phyloP scores from a whole-genome alignment of 2,113 vertebrate species.

The Saguinus imperator region DNA sequence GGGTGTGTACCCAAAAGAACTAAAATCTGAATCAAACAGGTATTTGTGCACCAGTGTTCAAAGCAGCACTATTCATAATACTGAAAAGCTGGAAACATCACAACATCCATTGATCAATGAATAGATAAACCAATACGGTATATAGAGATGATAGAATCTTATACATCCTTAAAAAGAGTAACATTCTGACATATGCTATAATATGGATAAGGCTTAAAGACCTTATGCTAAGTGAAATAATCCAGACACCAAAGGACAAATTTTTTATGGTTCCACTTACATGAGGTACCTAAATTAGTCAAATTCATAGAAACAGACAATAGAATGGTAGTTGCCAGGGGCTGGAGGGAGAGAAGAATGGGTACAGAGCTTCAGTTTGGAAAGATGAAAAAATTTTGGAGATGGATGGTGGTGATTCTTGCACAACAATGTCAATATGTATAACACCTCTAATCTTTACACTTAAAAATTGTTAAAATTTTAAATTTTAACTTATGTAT shows the following conservation, averaged over 20 bases:
- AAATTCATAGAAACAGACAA: neutral
- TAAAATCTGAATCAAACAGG: neutral
- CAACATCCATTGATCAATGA: neutral
- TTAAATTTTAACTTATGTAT: neutral
- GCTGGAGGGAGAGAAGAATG: neutral
- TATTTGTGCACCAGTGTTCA: neutral
- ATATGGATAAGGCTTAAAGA: neutral
- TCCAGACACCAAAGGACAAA: slow-evolving; percentile 8
- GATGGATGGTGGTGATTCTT: neutral
- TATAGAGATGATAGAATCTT: neutral
- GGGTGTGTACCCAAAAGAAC: neutral
- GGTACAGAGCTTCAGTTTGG: neutral
- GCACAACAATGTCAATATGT: neutral
- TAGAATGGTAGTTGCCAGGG: neutral
- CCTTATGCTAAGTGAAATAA: neutral
- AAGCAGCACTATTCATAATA: neutral
- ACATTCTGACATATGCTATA: neutral
- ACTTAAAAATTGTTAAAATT: neutral
- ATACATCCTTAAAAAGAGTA: neutral
- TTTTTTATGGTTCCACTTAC: neutral
- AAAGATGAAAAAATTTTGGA: neutral
- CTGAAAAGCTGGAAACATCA: neutral
- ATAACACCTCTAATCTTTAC: neutral
- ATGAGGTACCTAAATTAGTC: neutral
- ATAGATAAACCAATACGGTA: neutral